Evolutionary conservation across 2,888 invertebrate genomes (phyloP), one percentile per base, ranked within the genome.

Genomic region (Zelleria hepariella): DNA sequence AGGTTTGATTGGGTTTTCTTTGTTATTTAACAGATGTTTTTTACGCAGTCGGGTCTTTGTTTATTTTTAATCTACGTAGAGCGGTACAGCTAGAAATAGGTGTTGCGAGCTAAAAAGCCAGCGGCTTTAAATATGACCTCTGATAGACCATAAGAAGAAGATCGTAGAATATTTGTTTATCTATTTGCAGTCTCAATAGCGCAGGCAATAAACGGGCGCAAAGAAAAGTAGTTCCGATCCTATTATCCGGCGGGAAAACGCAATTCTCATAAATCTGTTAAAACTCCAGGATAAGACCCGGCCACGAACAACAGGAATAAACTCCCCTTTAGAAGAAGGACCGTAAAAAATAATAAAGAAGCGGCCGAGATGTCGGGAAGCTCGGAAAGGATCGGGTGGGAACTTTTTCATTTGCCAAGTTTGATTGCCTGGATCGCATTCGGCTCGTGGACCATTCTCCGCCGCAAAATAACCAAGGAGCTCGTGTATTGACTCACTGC

Each of bases 321-420:
- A 54, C 54, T 54, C 27, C 18, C 4, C 32, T 21, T 24, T 18
- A 18, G n/a, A 26, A 65, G 63, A 64, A 62, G 62, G 66, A 56
- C 70, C 65, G 72, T 76, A 74, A 73, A 78, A 80, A 75, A 74
- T 71, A 75, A 76, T 73, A 74, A 73, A 75, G 70, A 65, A 67
- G 67, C 64, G 65, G 67, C 66, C 57, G 23, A 69, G 66, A 67
- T 68, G 66, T 64, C 64, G 63, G 25, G 18, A 18, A 26, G n/a
- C 8, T 8, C 63, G 65, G 62, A 64, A 66, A 58, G 65, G 67
- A 71, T 68, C 65, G 68, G 67, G 62, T 65, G 65, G 60, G 64
- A 77, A 78, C 72, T 80, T 80, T 78, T 78, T 77, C 76, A 79
- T 80, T 78, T 72, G 74, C 72, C 66, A 82, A 82, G 71, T 83